These are phyloP conservation scores for Thumatha senex DNA, from an alignment of 2,888 invertebrate species.

Conservation along the genomic window DNA sequence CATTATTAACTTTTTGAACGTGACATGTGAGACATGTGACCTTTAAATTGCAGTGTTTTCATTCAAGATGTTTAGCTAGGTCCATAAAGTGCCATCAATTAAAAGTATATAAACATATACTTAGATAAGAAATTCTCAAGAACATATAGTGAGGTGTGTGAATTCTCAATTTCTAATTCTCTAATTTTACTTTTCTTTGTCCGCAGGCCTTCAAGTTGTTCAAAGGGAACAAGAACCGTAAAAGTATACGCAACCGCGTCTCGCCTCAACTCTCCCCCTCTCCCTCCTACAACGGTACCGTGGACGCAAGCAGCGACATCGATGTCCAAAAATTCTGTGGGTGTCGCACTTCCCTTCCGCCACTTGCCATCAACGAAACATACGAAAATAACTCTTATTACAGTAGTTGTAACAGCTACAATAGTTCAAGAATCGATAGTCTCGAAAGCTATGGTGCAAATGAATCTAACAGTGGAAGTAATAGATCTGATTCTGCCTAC, in stretches of 20 bases:
- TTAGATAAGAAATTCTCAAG: no score
- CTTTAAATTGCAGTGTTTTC: no score
- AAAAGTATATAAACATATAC: no score
- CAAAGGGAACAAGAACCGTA: slow-evolving; percentile 65
- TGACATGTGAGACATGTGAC: no score
- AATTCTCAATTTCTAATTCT: no score
- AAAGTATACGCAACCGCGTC: slow-evolving; percentile 63
- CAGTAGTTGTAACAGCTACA: slow-evolving; percentile 66
- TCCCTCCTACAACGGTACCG: slow-evolving; percentile 71
- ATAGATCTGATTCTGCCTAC: slow-evolving; percentile 71
- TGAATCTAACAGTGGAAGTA: slow-evolving; percentile 49
- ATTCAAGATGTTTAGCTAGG: no score
- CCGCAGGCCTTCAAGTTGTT: slow-evolving; percentile 77
- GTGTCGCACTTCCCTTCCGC: slow-evolving; percentile 65
- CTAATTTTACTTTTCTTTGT: slow-evolving; percentile 11
- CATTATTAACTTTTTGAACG: no score
- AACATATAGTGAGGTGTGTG: no score
- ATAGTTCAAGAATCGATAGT: slow-evolving; percentile 63
- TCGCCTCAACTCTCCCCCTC: slow-evolving; percentile 66
- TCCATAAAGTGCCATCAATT: no score
- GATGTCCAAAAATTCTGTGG: slow-evolving; percentile 69
- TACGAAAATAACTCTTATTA: slow-evolving; percentile 61
- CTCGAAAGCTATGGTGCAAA: slow-evolving; percentile 55
- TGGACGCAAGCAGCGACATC: slow-evolving; percentile 71
- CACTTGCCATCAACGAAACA: slow-evolving; percentile 50